Percentiles rank a stretch among this genome's conserved stretches.
phyloP scores from a whole-genome alignment of 2,113 vertebrate genomes.

The Muntiacus muntjak region DNA sequence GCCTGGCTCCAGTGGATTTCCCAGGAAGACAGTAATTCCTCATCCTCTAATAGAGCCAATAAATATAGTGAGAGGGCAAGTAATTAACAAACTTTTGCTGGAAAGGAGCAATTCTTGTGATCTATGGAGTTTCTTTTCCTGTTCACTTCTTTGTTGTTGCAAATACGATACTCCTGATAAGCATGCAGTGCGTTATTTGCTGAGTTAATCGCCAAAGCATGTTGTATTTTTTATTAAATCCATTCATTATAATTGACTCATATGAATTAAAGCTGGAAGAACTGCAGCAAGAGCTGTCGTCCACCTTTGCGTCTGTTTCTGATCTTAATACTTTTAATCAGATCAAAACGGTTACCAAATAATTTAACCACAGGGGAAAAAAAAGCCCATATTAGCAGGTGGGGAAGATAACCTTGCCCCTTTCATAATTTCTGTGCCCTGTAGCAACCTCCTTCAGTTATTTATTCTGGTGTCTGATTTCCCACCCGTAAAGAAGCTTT shows the following conservation, averaged over 20 bases:
- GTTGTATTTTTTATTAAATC: conserved; percentile 31
- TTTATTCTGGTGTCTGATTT: conserved; percentile 45
- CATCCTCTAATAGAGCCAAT: conserved; percentile 64
- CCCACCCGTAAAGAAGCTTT: conserved; percentile 49
- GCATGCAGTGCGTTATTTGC: background rate
- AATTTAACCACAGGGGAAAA: background rate
- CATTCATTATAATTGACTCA: conserved; percentile 42
- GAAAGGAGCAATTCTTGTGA: conserved; percentile 63
- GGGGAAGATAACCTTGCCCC: background rate
- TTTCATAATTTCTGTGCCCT: background rate
- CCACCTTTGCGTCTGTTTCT: background rate
- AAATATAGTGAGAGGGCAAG: conserved; percentile 48
- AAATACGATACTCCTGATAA: background rate
- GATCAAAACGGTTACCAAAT: background rate
- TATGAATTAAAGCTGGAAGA: background rate
- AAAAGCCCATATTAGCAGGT: background rate
- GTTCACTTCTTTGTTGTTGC: background rate
- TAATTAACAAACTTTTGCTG: conserved; percentile 63
- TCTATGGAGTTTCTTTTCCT: conserved; percentile 52
- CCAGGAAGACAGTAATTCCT: conserved; percentile 49
- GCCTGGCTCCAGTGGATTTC: conserved; percentile 47
- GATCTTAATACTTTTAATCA: conserved; percentile 18
- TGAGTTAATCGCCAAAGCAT: background rate
- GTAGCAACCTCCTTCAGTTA: background rate
- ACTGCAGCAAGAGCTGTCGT: background rate